Evolutionary conservation across 2,888 invertebrate species (phyloP).

Genomic region (Opisthograptis luteolata): DNA sequence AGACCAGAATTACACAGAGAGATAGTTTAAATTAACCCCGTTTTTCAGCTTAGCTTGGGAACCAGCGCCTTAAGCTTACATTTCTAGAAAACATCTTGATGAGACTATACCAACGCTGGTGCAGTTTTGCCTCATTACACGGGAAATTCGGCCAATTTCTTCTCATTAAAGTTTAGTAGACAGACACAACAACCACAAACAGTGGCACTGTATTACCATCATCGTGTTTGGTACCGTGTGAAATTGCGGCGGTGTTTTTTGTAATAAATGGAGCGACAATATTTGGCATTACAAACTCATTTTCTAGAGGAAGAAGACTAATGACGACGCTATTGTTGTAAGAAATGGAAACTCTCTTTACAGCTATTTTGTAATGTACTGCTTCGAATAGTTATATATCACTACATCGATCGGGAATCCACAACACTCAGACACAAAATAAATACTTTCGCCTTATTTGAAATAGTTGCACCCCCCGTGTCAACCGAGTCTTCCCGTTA

Average conservation of each 20-base stretch:
- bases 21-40: too few relatives aligned
- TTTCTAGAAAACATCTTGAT: too few relatives aligned
- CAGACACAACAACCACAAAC: neutral
- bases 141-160: neutral
- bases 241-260: conserved; percentile 21
- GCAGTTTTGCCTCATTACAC: too few relatives aligned
- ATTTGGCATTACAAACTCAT: conserved; percentile 7
- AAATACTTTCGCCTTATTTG: too few relatives aligned
- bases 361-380: conserved; percentile 3
- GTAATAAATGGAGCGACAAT: conserved; percentile 20
- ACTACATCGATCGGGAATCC: too few relatives aligned
- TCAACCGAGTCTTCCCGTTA: too few relatives aligned
- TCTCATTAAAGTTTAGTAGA: neutral
- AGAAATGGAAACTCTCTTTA: conserved; percentile 2
- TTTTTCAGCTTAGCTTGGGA: too few relatives aligned
- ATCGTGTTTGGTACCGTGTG: conserved; percentile 30
- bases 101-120: too few relatives aligned
- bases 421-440: too few relatives aligned
- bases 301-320: conserved; percentile 12
- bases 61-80: too few relatives aligned
- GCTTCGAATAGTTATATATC: neutral
- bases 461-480: too few relatives aligned
- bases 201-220: conserved; percentile 16
- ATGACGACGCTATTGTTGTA: neutral
- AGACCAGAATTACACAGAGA: too few relatives aligned